Evolutionary conservation across 2,888 invertebrate species (phyloP).

Genomic region (Eristalinus sepulchralis): DNA sequence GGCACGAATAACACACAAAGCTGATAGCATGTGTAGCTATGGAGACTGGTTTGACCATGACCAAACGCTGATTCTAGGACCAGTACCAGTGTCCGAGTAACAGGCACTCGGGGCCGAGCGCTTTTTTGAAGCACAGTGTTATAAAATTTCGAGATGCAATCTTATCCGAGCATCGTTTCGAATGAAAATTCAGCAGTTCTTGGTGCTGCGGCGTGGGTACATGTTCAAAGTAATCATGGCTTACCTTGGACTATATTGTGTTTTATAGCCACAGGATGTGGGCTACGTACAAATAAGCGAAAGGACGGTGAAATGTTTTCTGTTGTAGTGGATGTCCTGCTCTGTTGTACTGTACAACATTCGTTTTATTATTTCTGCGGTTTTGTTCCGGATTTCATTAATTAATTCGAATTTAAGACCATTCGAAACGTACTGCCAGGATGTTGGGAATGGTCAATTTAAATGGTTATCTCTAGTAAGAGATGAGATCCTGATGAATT

Average conservation of each 20-base stretch:
- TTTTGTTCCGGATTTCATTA: conserved; percentile 27
- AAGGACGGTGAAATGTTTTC: conserved; percentile 31
- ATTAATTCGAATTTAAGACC: conserved; percentile 49
- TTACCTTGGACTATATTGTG: conserved; percentile 67
- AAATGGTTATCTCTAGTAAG: not conserved
- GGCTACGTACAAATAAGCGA: conserved; percentile 27
- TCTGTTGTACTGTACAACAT: not conserved
- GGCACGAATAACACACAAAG: conserved; percentile 51
- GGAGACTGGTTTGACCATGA: conserved; percentile 55
- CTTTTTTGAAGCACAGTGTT: conserved; percentile 45
- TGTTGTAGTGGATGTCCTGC: not conserved
- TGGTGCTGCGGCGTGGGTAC: conserved; percentile 25
- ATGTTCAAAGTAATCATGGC: conserved; percentile 63
- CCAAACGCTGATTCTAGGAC: conserved; percentile 28
- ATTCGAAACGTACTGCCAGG: not conserved
- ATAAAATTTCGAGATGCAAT: conserved; percentile 59
- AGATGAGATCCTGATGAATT: too few relatives aligned
- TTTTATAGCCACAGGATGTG: conserved; percentile 55
- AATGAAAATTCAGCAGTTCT: conserved; percentile 55
- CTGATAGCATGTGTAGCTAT: conserved; percentile 44
- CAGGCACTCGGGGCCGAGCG: not conserved
- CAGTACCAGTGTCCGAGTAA: not conserved
- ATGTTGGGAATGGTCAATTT: not conserved
- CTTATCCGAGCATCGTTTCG: conserved; percentile 56
- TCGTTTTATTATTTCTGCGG: not conserved